These are phyloP conservation scores for Microtus ochrogaster DNA, from an alignment of 2,113 vertebrate genomes.

Conservation along the genomic window DNA sequence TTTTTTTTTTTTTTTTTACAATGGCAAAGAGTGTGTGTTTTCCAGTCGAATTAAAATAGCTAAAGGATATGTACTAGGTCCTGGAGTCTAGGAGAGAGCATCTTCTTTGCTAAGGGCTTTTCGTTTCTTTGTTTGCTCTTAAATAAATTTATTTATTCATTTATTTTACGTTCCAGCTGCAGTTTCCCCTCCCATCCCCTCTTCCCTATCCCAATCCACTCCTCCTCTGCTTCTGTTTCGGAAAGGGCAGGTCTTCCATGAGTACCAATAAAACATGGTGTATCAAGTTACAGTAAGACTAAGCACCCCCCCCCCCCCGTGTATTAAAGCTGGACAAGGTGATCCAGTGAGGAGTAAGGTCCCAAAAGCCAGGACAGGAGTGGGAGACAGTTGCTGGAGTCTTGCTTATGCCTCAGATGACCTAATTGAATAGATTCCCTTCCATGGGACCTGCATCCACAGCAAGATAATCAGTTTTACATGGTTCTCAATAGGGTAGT, in stretches of 20 bases:
- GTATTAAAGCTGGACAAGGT: not conserved
- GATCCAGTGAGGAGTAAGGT: not conserved
- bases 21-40: not conserved
- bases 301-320: not conserved
- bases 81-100: not conserved
- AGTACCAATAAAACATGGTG: not conserved
- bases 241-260: not conserved
- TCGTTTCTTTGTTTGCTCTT: not conserved
- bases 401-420: not conserved
- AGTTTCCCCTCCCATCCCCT: not conserved
- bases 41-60: not conserved
- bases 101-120: not conserved
- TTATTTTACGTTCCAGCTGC: not conserved
- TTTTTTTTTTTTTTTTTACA: too few relatives aligned
- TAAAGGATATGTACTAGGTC: not conserved
- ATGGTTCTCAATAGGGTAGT: not conserved
- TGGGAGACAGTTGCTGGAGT: not conserved
- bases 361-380: not conserved
- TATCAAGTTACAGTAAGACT: not conserved
- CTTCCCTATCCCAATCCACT: not conserved
- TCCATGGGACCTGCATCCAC: not conserved
- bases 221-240: not conserved
- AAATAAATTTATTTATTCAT: not conserved
- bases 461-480: not conserved
- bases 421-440: not conserved